Base-by-base conservation (phyloP, 2,797 vertebrate genomes). In the Rousettus madagascariensis region DNA sequence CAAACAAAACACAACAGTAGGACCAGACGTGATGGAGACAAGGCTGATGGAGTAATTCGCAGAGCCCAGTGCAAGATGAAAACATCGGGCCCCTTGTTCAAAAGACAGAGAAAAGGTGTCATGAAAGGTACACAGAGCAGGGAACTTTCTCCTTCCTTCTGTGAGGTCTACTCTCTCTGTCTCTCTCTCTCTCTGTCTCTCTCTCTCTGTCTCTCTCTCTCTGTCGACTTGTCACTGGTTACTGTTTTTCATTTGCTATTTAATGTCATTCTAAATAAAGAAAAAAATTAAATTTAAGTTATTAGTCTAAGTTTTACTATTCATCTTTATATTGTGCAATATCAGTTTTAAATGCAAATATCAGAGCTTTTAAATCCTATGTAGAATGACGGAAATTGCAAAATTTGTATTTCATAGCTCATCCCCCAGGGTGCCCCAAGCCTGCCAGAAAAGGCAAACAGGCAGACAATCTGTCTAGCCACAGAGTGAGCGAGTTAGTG, bases 261-360 rank as follows among this genome's bases (percentile, higher is more conserved):
- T 59, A 61, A 61, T 30, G 43, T 86, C 28, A 2, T 41, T 89
- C 53, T 77, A 57, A 74, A 90, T 59, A 84, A 93, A 89, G 90
- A 49, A 46, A 85, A 79, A 85, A 80, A 66, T 61, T 28, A 79
- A 86, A 65, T 74, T 55, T 71, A 93, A 84, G 63, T 69, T 36
- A 82, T 53, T 71, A 94, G 49, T 36, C 13, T 77, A 66, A 55
- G 36, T 51, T 46, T 93, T 38, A 15, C 55, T 61, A 51, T 61
- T 86, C 46, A 16, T 74, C 79, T 94, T 86, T 43, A 13, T 46
- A 33, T 24, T 49, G 55, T 24, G 20, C 38, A 10, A 30, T 85
- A 51, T 65, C 59, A 16, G 41, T 51, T 90, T 94, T 68, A 82
- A 77, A 83, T 49, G 91, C 84, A 57, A 89, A 51, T 30, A 33